Evolutionary conservation across 2,113 vertebrate species (phyloP), one percentile per base, ranked within the genome.

Genomic region (Spea bombifrons): DNA sequence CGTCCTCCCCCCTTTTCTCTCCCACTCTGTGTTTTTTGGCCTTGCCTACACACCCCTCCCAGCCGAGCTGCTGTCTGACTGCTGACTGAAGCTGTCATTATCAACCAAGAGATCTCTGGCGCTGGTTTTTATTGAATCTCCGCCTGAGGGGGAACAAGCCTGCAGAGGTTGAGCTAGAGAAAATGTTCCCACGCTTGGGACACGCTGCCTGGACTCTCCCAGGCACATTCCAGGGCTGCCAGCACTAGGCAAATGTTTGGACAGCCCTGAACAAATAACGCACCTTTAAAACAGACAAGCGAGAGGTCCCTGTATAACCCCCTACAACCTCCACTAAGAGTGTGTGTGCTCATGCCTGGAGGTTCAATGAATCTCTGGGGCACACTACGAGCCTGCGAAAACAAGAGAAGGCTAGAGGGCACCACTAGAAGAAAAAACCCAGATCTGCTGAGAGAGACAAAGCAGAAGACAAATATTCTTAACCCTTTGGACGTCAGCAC

Each of bases 201-300:
- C 91, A 85, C 86, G 88, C 90, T 59, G 90, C 90, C 89, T 87
- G 82, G 75, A 90, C 92, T 90, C 90, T 90, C 90, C 92, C 88
- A 92, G 59, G 86, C 92, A 88, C 94, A 96, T 96, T 96, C 95
- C 94, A 90, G 80, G 93, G 88, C 94, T 94, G 94, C 95, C 94
- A 91, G 92, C 85, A 75, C 93, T 96, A 92, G 85, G 92, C 95
- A 95, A 96, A 96, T 97, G 95, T 97, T 97, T 97, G 94, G 92
- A 95, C 94, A 95, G 94, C 93, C 91, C 92, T 94, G 92, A 95
- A 95, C 95, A 97, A 97, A 97, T 93, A 96, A 92, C 94, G 95
- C 94, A 96, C 95, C 95, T 97, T 96, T 90, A 92, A n/a, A 93
- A 94, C 93, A 93, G 93, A 93, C 93, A 92, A 90, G 93, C 90